Evolutionary conservation across 2,113 vertebrate species (phyloP).

Genomic region (Oenanthe melanoleuca): DNA sequence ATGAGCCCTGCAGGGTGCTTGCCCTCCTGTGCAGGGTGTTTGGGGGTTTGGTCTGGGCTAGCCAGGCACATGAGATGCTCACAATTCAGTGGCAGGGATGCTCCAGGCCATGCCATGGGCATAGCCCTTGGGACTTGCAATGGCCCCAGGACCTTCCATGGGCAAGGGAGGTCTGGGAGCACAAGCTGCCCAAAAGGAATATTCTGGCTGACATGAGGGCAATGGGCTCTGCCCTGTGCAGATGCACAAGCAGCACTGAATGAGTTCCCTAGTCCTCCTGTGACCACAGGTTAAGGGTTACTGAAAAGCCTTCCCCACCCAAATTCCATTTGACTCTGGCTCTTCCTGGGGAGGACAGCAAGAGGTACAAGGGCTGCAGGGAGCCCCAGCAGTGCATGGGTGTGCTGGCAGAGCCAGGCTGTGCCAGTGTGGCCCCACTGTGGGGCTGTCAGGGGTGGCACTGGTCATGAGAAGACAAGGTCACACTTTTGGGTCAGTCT

Average conservation of each 20-base stretch:
- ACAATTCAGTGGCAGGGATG: neutral
- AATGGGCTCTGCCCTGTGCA: neutral
- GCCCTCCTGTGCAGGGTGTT: neutral
- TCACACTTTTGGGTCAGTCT: neutral
- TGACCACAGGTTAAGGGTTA: neutral
- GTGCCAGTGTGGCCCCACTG: fast-evolving
- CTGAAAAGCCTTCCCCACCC: neutral
- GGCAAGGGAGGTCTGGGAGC: neutral
- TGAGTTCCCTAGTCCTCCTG: neutral
- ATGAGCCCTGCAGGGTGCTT: neutral
- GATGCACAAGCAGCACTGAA: neutral
- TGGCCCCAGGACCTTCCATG: neutral
- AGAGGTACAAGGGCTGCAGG: neutral
- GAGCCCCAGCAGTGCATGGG: neutral
- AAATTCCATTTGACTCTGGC: neutral
- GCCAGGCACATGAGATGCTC: fast-evolving
- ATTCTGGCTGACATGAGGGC: neutral
- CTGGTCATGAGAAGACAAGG: neutral
- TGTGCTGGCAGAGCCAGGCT: neutral
- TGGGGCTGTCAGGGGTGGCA: neutral
- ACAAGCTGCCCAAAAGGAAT: neutral
- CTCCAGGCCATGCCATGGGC: neutral
- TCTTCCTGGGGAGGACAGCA: neutral
- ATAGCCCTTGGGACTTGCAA: neutral
- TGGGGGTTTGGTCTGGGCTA: neutral